Evolutionary conservation across 2,113 vertebrate species (phyloP), one percentile per base, ranked within the genome.

Genomic region (Natator depressus): DNA sequence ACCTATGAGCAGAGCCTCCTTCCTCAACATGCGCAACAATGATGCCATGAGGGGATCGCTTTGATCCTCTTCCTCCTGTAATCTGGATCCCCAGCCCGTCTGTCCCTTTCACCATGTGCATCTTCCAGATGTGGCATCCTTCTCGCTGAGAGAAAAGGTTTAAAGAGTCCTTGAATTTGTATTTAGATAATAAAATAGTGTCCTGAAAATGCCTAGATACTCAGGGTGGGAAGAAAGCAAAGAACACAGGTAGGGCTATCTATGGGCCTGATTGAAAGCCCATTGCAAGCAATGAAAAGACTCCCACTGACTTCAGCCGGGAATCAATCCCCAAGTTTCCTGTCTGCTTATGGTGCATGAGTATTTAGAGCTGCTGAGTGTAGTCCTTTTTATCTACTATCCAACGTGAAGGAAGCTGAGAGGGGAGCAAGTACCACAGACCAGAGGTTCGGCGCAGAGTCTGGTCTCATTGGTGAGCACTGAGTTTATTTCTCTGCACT

Each of bases 61-160:
- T 99, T 38, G 99, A 99, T 94, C 99, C 99, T 79, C 99, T 99
- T 82, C 99, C 99, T 85, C 99, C 99, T 0, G 99, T 99, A 94
- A 99, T 99, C 98, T 99, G 99, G 97, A 99, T 99, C 84, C 99
- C 99, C 95, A 99, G 98, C 76, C 99, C 99, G 1, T 99, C 99
- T 0, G 98, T 98, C 54, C 99, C 99, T 94, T 99, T 99, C 98
- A 99, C 97, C 98, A 99, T 99, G 93, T 99, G 99, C 99, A 99
- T 99, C 99, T 99, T 99, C 99, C 99, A 99, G 97, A 99, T 99
- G 90, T 98, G 99, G 97, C 98, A 99, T 80, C 98, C 98, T 96
- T 99, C 99, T 95, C 98, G 97, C 99, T 99, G 96, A 93, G 97
- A 98, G 95, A 96, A 96, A 97, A 96, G 0, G 97, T 91, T 94